Percentiles rank a stretch among this genome's conserved stretches.
Conservation (phyloP, 2,113 vertebrate genomes). For the Dinomys branickii region DNA sequence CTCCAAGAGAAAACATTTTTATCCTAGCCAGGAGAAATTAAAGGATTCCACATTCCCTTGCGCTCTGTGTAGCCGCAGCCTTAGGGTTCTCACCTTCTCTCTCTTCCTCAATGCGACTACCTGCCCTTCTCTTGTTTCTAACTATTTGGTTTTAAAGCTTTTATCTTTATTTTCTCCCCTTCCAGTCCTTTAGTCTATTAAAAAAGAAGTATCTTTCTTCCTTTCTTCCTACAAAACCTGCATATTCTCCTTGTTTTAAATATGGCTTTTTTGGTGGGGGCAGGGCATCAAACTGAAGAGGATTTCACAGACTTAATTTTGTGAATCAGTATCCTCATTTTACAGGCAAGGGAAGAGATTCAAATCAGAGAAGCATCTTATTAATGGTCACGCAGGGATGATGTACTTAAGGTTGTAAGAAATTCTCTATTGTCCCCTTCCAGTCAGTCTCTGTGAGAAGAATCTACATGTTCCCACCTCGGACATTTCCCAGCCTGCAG, state of each 20-base stretch:
- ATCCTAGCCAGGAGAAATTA: not conserved
- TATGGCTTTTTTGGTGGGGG: not conserved
- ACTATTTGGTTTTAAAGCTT: not conserved
- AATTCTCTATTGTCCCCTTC: too few relatives aligned
- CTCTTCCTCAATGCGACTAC: rapidly evolving
- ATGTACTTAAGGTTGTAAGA: rapidly evolving
- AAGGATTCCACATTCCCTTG: rapidly evolving
- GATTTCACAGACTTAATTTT: not conserved
- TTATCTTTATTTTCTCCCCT: not conserved
- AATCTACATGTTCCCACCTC: not conserved
- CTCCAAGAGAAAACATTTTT: not conserved
- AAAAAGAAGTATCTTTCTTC: not conserved
- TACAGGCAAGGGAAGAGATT: not conserved
- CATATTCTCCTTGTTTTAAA: not conserved
- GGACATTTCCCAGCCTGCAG: not conserved
- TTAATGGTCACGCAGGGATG: not conserved
- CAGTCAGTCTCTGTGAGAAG: not conserved
- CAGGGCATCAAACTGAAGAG: not conserved
- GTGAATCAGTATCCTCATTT: not conserved
- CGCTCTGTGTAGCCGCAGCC: rapidly evolving
- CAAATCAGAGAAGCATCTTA: not conserved
- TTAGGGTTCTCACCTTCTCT: not conserved
- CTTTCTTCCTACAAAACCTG: not conserved
- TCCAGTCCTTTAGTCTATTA: not conserved
- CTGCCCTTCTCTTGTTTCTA: not conserved